Base-by-base conservation (phyloP, 2,797 vertebrate species). In the Poliocrania exsul region DNA sequence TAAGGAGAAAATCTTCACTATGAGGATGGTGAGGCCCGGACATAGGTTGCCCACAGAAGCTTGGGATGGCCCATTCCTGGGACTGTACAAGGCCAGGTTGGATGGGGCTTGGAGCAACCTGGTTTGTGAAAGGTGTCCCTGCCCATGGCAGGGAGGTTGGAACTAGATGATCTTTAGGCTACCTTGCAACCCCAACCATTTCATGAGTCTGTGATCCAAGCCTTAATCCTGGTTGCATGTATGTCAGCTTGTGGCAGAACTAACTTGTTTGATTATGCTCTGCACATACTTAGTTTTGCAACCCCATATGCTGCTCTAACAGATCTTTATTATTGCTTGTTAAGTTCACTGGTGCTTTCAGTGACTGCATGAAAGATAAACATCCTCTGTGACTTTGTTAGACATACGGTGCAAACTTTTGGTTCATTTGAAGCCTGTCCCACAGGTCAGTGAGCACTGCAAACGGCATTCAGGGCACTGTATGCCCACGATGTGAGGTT, bases 271-370 rank as follows among this genome's bases (percentile, higher is more conserved):
- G 54, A 29, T 64, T 96, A 62, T 84, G 58, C 33, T 57, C 62
- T 0, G 2, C 56, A 29, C 33, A 10, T 90, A 86, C 72, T 96
- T 96, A 72, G 97, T 93, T 91, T 95, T 94, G 73, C 80, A 88
- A 17, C 84, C 82, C 71, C 67, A 64, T 89, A 62, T 92, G 86
- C 71, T 88, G 44, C 77, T 89, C 40, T 47, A 58, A 70, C 42
- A 79, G 88, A 74, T 86, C 86, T 88, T 85, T 65, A 75, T 92
- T 92, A 78, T 31, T 86, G 60, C 84, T 88, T 88, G 78, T 82
- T 49, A 78, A 78, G 69, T 83, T 95, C 56, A 26, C 25, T 24
- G 28, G 66, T 82, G 64, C 53, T 93, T 88, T 93, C 85, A 74
- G 81, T 57, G 81, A 72, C 62, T 16, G 20, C 77, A 62, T 26